Conservation (phyloP, 2,888 invertebrate species). For the Sacculina carcini region DNA sequence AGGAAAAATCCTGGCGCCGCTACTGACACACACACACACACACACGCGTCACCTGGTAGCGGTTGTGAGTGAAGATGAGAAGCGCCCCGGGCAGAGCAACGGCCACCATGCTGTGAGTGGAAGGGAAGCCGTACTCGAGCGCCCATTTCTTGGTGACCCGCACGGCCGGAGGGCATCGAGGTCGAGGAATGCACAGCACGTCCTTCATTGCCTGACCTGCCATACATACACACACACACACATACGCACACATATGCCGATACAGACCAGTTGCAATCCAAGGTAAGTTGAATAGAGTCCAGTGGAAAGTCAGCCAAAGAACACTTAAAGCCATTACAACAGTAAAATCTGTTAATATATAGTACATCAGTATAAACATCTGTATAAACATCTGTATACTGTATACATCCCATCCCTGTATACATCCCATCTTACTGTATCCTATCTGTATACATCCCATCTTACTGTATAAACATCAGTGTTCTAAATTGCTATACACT, state of each 20-base stretch:
- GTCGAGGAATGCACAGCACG: constrained; percentile 58
- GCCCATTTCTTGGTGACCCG: constrained; percentile 66
- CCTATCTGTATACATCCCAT: background rate
- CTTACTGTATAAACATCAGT: too few species aligned
- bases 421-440: background rate
- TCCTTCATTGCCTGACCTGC: constrained; percentile 67
- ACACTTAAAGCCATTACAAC: background rate
- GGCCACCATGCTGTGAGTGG: constrained; percentile 77
- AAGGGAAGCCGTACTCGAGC: constrained; percentile 80
- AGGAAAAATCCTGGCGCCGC: too few species aligned
- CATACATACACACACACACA: constrained; percentile 4
- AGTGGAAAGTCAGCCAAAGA: background rate
- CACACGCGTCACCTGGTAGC: constrained; percentile 52
- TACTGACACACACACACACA: too few species aligned
- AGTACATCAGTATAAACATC: background rate
- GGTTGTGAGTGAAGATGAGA: constrained; percentile 45
- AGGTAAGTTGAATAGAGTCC: background rate
- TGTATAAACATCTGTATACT: background rate
- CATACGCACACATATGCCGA: too few species aligned
- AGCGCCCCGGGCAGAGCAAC: constrained; percentile 65
- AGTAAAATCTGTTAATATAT: background rate
- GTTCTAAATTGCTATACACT: too few species aligned
- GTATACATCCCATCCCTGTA: background rate
- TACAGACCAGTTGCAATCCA: too few species aligned
- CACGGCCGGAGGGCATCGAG: constrained; percentile 50